A percentile compares a stretch with the other conserved stretches of the same genome.
phyloP scores from a whole-genome alignment of 2,113 vertebrate genomes.

The Peromyscus leucopus region DNA sequence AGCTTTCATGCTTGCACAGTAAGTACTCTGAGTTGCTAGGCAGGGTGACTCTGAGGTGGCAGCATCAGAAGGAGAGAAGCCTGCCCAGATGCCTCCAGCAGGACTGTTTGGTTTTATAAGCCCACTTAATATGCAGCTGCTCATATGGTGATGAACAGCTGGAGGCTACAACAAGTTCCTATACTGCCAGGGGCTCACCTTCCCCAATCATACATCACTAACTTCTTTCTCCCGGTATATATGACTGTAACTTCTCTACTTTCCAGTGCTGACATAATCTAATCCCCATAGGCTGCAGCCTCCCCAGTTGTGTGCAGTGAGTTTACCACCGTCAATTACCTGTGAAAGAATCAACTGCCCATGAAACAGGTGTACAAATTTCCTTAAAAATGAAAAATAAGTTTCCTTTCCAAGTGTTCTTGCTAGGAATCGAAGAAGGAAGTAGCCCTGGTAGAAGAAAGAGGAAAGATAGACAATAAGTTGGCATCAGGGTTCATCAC shows the following conservation, averaged over 20 bases:
- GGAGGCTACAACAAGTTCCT: neutral
- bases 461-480: neutral
- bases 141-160: neutral
- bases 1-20: neutral
- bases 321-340: conserved; percentile 87
- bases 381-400: conserved; percentile 92
- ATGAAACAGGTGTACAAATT: conserved; percentile 93
- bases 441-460: conserved; percentile 93
- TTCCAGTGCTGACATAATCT: neutral
- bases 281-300: neutral
- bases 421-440: conserved; percentile 93
- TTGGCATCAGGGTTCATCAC: neutral
- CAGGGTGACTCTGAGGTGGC: neutral
- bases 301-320: neutral
- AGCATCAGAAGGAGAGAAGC: neutral
- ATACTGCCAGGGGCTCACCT: neutral
- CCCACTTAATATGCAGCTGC: neutral
- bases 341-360: conserved; percentile 96
- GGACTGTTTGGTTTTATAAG: neutral
- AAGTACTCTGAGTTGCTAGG: neutral
- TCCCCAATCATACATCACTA: neutral
- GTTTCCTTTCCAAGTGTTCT: conserved; percentile 89
- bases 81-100: neutral
- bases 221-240: neutral
- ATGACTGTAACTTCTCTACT: neutral